Base-by-base conservation (phyloP, 1,140 invertebrate genomes). In the Linepithema humile region DNA sequence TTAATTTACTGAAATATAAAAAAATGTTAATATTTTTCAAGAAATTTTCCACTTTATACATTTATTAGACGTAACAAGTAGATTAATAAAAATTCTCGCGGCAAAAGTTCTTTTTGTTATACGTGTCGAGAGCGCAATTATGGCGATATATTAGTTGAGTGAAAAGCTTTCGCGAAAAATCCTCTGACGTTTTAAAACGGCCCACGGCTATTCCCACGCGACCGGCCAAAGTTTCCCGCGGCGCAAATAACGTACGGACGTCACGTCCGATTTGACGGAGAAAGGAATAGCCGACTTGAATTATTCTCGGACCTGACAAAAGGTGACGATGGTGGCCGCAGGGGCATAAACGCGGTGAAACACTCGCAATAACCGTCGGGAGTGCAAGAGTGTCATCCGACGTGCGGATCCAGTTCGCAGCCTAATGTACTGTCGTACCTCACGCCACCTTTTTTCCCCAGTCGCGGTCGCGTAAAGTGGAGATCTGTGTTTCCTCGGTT, bases 391-490 rank as follows among this genome's bases (percentile, higher is more conserved):
- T 40, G 38, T 20, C 69, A 32, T 72, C 32, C 72, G 26, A 74
- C 40, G 40, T 23, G 43, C 12, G 43, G 57, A 77, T 64, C 73
- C 57, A 45, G 55, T 45, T 74, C 72, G 72, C 38, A 69, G 35
- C 26, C 70, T 43, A 40, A 64, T 64, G 73, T 84, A 82, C 85
- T 87, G 82, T 87, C 45, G 45, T 17, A n/a, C 50, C 38, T 62
- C 72, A 43, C 50, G 65, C 26, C 55, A n/a, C 38, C 32, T 57
- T 38, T 75, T 75, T 50, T 69, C 82, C 38, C 43, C 26, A n/a
- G n/a, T 50, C 55, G 74, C 43, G 74, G 74, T 77, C 60, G 59
- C 74, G 60, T 20, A 77, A 77, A 77, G 74, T 77, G 60, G 45
- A 77, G 74, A 77, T 77, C 74, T 77, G 74, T 77, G 74, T 77